phyloP scores from a whole-genome alignment of 2,888 invertebrate genomes.

The Cyaniris semiargus region DNA sequence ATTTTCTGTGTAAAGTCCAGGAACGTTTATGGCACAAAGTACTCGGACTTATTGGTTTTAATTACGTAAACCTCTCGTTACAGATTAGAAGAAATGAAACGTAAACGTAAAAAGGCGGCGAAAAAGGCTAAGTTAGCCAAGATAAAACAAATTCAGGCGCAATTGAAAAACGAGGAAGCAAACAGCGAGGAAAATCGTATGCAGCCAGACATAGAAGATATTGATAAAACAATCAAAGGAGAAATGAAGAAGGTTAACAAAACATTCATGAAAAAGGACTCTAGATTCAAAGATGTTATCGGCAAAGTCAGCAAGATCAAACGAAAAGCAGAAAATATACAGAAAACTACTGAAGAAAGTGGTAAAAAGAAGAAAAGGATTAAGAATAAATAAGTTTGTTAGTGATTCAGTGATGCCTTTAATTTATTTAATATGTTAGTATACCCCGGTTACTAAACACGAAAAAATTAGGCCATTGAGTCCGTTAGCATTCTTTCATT shows the following conservation, averaged over 20 bases:
- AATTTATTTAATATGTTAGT: background rate
- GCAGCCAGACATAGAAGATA: conserved; percentile 49
- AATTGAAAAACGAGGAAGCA: conserved; percentile 51
- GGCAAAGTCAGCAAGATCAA: conserved; percentile 72
- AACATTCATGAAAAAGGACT: conserved; percentile 71
- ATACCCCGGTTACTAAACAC: background rate
- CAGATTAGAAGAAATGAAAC: conserved; percentile 72
- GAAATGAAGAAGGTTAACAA: conserved; percentile 67
- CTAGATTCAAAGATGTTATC: conserved; percentile 71
- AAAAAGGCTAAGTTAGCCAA: conserved; percentile 69
- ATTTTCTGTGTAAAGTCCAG: no score
- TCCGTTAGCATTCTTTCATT: no score
- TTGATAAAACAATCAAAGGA: conserved; percentile 62
- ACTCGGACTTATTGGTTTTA: no score
- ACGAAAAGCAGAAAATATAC: conserved; percentile 63
- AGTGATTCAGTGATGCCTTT: background rate
- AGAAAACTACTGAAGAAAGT: conserved; percentile 42
- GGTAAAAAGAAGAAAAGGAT: conserved; percentile 49
- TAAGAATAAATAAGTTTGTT: conserved; percentile 40
- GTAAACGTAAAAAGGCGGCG: conserved; percentile 66
- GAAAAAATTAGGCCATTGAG: no score
- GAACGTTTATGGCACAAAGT: no score
- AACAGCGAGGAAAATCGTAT: conserved; percentile 47
- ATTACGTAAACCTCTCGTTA: background rate
- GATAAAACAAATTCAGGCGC: conserved; percentile 62